Conservation (phyloP, 2,797 vertebrate genomes). For the Rhabdomys pumilio region DNA sequence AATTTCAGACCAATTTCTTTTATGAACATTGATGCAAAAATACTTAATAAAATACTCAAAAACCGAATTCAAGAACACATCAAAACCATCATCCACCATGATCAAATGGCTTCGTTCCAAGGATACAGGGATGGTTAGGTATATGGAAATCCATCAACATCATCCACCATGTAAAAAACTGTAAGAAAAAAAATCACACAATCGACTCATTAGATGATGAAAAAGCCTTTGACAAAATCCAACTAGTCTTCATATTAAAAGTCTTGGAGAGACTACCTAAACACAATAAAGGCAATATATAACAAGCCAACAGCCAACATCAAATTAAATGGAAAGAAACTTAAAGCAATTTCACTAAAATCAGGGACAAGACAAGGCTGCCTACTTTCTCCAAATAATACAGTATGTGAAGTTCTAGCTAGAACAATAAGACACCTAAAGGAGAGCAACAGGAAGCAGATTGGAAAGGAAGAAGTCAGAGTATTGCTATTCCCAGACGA, state of each 20-base stretch:
- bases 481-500: neutral
- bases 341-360: neutral
- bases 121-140: neutral
- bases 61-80: neutral
- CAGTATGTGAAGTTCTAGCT: neutral
- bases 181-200: neutral
- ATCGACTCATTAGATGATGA: neutral
- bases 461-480: neutral
- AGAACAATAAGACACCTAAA: neutral
- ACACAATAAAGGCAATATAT: neutral
- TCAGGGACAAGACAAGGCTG: neutral
- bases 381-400: neutral
- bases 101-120: neutral
- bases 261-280: neutral
- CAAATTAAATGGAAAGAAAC: neutral
- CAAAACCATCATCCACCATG: neutral
- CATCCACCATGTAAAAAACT: neutral
- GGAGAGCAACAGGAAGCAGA: neutral
- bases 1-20: neutral
- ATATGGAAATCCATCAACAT: neutral
- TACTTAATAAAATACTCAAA: neutral
- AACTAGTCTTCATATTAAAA: neutral
- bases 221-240: neutral
- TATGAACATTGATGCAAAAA: neutral
- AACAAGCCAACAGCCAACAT: neutral